Base-by-base conservation (phyloP, 2,888 invertebrate species). In the Clivina fossor region DNA sequence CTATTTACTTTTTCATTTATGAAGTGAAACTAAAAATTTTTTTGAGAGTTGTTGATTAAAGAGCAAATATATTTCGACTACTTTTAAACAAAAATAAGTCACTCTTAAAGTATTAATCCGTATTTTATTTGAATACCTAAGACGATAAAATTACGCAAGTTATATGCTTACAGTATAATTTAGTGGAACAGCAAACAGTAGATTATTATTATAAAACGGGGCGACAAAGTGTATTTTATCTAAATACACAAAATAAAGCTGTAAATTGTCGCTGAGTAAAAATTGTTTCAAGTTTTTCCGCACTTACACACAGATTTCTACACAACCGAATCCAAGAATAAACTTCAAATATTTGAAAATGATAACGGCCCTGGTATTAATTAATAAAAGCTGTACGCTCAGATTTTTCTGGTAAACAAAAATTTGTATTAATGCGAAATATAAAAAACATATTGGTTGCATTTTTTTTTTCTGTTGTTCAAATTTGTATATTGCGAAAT, bases 251-350 rank as follows among this genome's bases (percentile, higher is more conserved):
- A 44, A 28, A 44, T 41, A 26, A 28, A 28, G 30, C 15, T 24
- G 24, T 48, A 48, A 48, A 48, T 48, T 48, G 48, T 48, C 48
- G 47, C 19, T 32, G 33, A n/a, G n/a, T n/a, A n/a, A 43, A 20
- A 38, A 38, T 2, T 28, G n/a, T n/a, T 33, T 3, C n/a, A 13
- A 35, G n/a, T 35, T 15, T 8, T 35, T 44, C 13, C 26, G 26
- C 26, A 28, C 11, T 40, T 18, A 2, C 8, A 19, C 2, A 13
- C n/a, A n/a, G n/a, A 18, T 3, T 38, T 38, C 3, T 18, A 41
- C 9, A 24, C 41, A 11, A 18, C 37, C 2, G 37, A n/a, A n/a
- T n/a, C n/a, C n/a, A n/a, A 37, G 3, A 37, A 24, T 35, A 15
- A 37, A 37, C 38, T 20, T 11, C n/a, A 38, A 38, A 38, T 38